Evolutionary conservation across 2,888 invertebrate species (phyloP).

Genomic region (Sussaba pulchella): DNA sequence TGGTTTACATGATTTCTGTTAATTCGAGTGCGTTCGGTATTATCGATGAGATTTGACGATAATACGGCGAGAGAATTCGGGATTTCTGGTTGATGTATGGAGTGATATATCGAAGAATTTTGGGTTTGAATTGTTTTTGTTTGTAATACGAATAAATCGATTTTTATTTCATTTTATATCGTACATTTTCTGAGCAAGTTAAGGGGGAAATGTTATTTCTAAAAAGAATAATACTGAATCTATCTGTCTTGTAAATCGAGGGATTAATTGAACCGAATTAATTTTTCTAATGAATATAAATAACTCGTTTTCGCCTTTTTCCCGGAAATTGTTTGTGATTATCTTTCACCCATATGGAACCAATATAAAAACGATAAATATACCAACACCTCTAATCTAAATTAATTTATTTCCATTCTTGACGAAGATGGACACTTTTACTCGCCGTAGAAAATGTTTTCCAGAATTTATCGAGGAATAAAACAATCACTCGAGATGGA

Average conservation of each 20-base stretch:
- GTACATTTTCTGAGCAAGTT: too few species aligned
- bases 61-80: neutral
- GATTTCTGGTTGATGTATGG: neutral
- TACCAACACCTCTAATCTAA: neutral
- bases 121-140: neutral
- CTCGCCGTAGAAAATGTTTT: neutral
- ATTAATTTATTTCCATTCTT: neutral
- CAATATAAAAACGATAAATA: too few species aligned
- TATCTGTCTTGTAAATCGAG: neutral
- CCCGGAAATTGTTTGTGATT: too few species aligned
- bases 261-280: neutral
- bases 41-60: neutral
- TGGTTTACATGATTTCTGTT: neutral
- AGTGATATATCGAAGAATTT: neutral
- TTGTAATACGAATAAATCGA: neutral
- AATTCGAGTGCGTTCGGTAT: neutral
- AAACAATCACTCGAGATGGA: constrained; percentile 3
- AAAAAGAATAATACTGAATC: too few species aligned
- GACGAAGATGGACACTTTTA: neutral
- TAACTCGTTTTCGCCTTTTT: too few species aligned
- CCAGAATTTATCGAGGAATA: neutral
- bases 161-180: neutral
- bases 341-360: too few species aligned
- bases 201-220: too few species aligned
- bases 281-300: too few species aligned